A percentile compares a stretch with the other conserved stretches of the same genome.
phyloP scores from a whole-genome alignment of 1,140 invertebrate species.

The Drosophila prosaltans region DNA sequence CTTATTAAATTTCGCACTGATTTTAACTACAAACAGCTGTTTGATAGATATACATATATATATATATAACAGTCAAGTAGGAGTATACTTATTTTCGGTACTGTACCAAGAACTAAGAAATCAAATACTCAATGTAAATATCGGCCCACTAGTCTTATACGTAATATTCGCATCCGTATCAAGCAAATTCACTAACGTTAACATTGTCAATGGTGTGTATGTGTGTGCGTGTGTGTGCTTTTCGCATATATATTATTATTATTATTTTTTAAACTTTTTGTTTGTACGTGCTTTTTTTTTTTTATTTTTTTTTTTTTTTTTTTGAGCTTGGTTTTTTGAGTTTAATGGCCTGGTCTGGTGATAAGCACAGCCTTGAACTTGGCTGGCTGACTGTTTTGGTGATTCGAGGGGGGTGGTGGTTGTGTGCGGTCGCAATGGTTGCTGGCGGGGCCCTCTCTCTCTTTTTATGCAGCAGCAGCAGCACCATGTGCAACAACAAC shows the following conservation, averaged over 20 bases:
- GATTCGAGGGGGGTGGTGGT: neutral
- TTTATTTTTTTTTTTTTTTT: slow-evolving; percentile 25
- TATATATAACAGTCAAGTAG: too few relatives aligned
- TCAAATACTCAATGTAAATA: too few relatives aligned
- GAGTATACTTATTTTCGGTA: too few relatives aligned
- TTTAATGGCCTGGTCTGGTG: slow-evolving; percentile 58
- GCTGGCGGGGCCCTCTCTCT: neutral
- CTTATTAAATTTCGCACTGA: neutral
- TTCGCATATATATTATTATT: slow-evolving; percentile 13
- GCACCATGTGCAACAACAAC: slow-evolving; percentile 21
- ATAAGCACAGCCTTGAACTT: slow-evolving; percentile 78
- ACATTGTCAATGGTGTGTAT: too few relatives aligned
- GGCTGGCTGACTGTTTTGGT: slow-evolving; percentile 17
- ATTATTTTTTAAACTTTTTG: slow-evolving; percentile 24
- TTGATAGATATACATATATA: neutral
- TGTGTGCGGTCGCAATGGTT: too few relatives aligned
- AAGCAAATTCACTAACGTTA: too few relatives aligned
- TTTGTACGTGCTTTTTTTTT: slow-evolving; percentile 34
- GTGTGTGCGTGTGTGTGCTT: slow-evolving; percentile 10
- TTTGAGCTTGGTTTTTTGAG: slow-evolving; percentile 29
- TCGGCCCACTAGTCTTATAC: neutral
- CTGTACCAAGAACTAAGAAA: too few relatives aligned
- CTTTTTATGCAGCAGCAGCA: slow-evolving; percentile 32
- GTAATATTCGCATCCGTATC: neutral
- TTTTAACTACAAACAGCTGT: neutral